Percentiles rank a stretch among this genome's conserved stretches.
These are phyloP conservation scores for Noturus placidus DNA, from an alignment of 2,113 vertebrate genomes.

Conservation along the genomic window DNA sequence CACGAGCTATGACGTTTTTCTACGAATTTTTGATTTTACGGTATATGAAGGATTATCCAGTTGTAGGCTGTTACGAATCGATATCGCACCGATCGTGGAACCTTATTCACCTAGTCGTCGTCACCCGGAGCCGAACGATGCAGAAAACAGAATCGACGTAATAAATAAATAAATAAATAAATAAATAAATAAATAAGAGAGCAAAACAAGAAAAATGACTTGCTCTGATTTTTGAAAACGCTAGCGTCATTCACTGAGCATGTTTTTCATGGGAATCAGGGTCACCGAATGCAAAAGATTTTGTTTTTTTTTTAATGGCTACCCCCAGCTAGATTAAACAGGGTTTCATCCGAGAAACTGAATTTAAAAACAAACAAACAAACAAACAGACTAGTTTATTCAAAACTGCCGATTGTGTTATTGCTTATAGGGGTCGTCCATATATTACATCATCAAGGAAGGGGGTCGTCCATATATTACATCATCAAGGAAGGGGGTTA, in stretches of 20 bases:
- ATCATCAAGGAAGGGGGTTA: no score
- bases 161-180: no score
- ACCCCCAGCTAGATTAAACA: background rate
- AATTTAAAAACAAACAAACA: no score
- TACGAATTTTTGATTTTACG: constrained; percentile 79
- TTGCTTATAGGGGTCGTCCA: no score
- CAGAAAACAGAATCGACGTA: constrained; percentile 1
- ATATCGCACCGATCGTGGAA: background rate
- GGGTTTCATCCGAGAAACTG: background rate
- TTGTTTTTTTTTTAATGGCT: background rate
- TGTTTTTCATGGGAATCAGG: constrained; percentile 11
- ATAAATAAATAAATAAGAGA: background rate
- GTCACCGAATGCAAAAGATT: background rate
- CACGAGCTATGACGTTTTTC: constrained; percentile 73
- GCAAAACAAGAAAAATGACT: background rate
- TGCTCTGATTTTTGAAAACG: background rate
- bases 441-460: no score
- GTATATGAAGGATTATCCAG: constrained; percentile 60
- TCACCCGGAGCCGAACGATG: constrained; percentile 4
- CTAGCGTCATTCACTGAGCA: background rate
- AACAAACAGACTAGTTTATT: no score
- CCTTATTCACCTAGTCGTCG: background rate
- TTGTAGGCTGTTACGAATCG: background rate
- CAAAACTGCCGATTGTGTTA: no score
- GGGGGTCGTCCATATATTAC: no score